Base-by-base conservation (phyloP, 2,888 invertebrate genomes). In the Cotesia congregata region DNA sequence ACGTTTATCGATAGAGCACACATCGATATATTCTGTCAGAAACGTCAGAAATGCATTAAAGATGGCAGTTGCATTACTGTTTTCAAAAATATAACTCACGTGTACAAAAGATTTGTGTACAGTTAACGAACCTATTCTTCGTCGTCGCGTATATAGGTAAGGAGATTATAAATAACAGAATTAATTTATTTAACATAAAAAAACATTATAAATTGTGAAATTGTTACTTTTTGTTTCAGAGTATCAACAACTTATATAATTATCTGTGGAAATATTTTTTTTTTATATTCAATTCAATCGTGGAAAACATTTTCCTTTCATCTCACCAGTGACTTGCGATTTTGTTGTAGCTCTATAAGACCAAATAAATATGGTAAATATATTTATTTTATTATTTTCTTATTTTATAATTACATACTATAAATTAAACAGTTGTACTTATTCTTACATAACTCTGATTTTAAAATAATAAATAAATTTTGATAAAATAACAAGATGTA, bases 151-250 rank as follows among this genome's bases (percentile, higher is more conserved):
- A n/a, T n/a, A n/a, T n/a, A 30, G 61, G 6, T 15, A 74, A 12
- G 67, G 15, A 62, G 17, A 72, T 40, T 60, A 60, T 38, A 12
- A 70, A 70, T 59, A 15, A 68, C 15, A 59, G 50, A 6, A 30
- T 39, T 20, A 15, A 12, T 50, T 50, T 50, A 50, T 4, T 50
- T 50, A 50, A 1, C 12, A 12, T 12, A 50, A 50, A 50, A 50
- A 12, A 50, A 50, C 4, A 50, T 12, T 50, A 50, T 50, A 12
- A 50, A 50, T 50, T 4, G 3, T 12, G 50, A 12, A 50, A 50
- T 50, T 50, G 6, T 9, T 50, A 50, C 12, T 50, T 50, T 50
- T 50, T 50, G 9, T 50, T 50, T 50, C 9, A 4, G 9, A 50
- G 12, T 50, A 50, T 50, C 12, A 4, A 50, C 2, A 12, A 50